Evolutionary conservation across 2,888 invertebrate genomes (phyloP), one percentile per base, ranked within the genome.

Genomic region (Lycia hirtaria): DNA sequence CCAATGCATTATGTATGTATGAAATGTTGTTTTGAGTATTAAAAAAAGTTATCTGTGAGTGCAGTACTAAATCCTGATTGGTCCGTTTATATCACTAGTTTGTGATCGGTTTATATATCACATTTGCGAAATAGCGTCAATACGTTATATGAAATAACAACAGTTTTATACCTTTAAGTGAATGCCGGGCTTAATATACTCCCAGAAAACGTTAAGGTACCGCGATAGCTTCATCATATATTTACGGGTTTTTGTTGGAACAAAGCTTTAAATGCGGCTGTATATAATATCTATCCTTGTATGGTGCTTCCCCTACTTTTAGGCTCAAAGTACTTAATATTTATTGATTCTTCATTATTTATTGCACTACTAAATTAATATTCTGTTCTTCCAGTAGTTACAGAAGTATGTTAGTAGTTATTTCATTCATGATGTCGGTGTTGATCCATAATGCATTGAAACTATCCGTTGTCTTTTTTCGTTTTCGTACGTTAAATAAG

Each of bases 251-350:
- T 51, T 61, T 50, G 35, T 60, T 63, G 48, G 30, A 53, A 40
- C 20, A 56, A 43, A 57, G 56, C 62, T 64, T 68, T 62, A 57
- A 62, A 60, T 44, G 65, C 61, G 69, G 56, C 65, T 69, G 62
- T 71, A 64, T 62, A 65, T 62, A 63, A 56, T 65, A 53, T 66
- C 62, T 67, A 69, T 67, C 74, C 60, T 71, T 75, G 65, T 73
- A 76, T 80, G 82, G 82, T 83, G 82, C 83, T 83, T 81, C 51
- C 47, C 70, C 61, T 67, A 68, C 60, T 52, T 65, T 60, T 78
- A 73, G 72, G 76, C 75, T 71, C 75, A 75, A 73, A 69, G 75
- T 79, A 81, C 77, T 80, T 81, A 75, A 67, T 53, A 17, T 5
- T 56, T 48, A 38, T 15, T 28, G 15, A 47, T 12, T 33, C 24